Conservation (phyloP, 2,888 invertebrate species). For the Meta bourneti region DNA sequence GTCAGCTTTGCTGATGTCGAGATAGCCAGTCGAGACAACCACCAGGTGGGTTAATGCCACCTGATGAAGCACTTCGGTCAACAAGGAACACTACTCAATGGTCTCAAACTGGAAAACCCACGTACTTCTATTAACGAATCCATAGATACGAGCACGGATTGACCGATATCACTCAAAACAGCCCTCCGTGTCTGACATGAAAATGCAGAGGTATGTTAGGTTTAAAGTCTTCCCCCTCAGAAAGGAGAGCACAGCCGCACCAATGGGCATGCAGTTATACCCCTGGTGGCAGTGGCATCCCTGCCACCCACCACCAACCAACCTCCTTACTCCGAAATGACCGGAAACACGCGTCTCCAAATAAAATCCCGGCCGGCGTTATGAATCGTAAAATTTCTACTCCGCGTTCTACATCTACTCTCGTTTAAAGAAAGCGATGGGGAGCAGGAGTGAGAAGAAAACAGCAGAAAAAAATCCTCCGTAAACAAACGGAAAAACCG, state of each 20-base stretch:
- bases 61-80: too few relatives aligned
- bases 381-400: conserved; percentile 73
- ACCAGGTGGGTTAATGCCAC: too few relatives aligned
- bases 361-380: conserved; percentile 67
- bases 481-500: conserved; percentile 71
- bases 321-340: conserved; percentile 47
- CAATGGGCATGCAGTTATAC: background rate
- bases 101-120: background rate
- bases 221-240: too few relatives aligned
- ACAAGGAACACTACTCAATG: too few relatives aligned
- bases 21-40: too few relatives aligned
- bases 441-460: background rate
- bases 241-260: background rate
- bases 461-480: conserved; percentile 31
- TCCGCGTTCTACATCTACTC: conserved; percentile 40
- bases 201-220: background rate
- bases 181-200: background rate
- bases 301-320: background rate
- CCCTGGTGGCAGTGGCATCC: background rate
- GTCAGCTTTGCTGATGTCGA: too few relatives aligned
- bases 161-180: background rate
- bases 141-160: background rate
- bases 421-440: conserved; percentile 47
- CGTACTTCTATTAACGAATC: background rate
- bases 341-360: conserved; percentile 68